Percentiles rank a stretch among this genome's conserved stretches.
Conservation (phyloP, 1,140 invertebrate species). For the Lepidurus couesii region DNA sequence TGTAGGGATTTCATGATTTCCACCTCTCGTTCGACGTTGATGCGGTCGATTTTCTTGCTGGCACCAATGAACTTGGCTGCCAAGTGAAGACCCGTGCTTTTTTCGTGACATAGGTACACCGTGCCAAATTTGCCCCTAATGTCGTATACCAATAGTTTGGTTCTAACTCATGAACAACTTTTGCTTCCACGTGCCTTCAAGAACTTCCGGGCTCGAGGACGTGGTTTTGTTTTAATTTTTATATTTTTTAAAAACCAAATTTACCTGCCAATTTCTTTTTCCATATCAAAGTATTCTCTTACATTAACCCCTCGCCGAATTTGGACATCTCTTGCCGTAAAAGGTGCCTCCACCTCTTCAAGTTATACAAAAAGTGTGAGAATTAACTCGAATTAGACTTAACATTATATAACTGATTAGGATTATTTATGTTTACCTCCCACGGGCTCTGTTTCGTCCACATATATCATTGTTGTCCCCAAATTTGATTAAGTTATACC, state of each 20-base stretch:
- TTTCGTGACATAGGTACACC: slow-evolving; percentile 86
- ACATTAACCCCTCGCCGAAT: slow-evolving; percentile 69
- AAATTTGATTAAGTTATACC: background rate
- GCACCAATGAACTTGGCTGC: slow-evolving; percentile 91
- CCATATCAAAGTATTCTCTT: slow-evolving; percentile 70
- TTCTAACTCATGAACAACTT: slow-evolving; percentile 23
- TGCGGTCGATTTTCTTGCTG: slow-evolving; percentile 72
- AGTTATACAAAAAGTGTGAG: slow-evolving; percentile 41
- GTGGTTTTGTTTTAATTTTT: background rate
- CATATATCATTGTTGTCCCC: slow-evolving; percentile 61
- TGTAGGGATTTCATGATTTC: slow-evolving; percentile 92
- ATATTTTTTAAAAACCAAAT: background rate
- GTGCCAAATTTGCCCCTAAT: slow-evolving; percentile 96
- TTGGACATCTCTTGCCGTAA: slow-evolving; percentile 71
- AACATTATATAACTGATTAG: background rate
- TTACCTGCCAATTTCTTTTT: slow-evolving; percentile 59
- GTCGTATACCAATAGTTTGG: slow-evolving; percentile 38
- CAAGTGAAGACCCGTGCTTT: slow-evolving; percentile 66
- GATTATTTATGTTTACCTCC: slow-evolving; percentile 60
- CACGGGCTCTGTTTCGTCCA: slow-evolving; percentile 76
- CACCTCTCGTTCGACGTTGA: slow-evolving; percentile 89
- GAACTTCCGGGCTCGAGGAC: background rate
- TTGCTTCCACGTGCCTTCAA: background rate
- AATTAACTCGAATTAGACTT: slow-evolving; percentile 1
- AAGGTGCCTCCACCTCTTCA: slow-evolving; percentile 76